Base-by-base conservation (phyloP, 1,140 invertebrate species). In the Littorina saxatilis region DNA sequence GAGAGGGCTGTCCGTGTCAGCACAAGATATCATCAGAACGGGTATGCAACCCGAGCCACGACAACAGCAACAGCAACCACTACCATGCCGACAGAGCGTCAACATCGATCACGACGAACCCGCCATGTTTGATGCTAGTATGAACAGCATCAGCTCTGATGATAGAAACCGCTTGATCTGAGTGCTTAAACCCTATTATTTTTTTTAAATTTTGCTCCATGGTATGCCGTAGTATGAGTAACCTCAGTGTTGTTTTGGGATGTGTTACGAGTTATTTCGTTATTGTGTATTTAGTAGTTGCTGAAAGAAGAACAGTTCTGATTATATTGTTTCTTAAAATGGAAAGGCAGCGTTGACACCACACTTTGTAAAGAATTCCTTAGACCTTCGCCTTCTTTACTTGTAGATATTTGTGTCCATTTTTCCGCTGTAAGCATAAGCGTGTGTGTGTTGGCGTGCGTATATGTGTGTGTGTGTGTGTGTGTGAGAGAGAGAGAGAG, bases 101-200 rank as follows among this genome's bases (percentile, higher is more conserved):
- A 47, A 47, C 7, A 47, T 32, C 15, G 70, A 73, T 2, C 40
- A 73, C 2, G 70, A 73, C 15, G 39, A 50, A 32, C 70, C 70
- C 5, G 70, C 70, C n/a, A 73, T 73, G 70, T 50, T 73, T 73
- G 70, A 73, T 73, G 70, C 70, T 43, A 73, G 70, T 43, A 73
- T 50, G 40, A 73, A 73, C 43, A 73, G 70, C 27, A 52, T 73
- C 70, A 50, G 20, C n/a, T 27, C 40, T 2, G 43, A 39, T n/a
- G 13, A 7, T 29, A 35, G n/a, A 5, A 73, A 50, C 29, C 70
- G 3, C 27, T 27, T 73, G 70, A 50, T 50, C n/a, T 73, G 20
- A 35, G 32, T 2, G 17, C 37, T 68, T 7, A 63, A 9, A n/a
- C 11, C 27, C n/a, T n/a, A n/a, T n/a, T n/a, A n/a, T n/a, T n/a